A percentile compares a stretch with the other conserved stretches of the same genome.
Evolutionary conservation across 2,797 vertebrate species (phyloP).

Genomic region (Vireo griseus): DNA sequence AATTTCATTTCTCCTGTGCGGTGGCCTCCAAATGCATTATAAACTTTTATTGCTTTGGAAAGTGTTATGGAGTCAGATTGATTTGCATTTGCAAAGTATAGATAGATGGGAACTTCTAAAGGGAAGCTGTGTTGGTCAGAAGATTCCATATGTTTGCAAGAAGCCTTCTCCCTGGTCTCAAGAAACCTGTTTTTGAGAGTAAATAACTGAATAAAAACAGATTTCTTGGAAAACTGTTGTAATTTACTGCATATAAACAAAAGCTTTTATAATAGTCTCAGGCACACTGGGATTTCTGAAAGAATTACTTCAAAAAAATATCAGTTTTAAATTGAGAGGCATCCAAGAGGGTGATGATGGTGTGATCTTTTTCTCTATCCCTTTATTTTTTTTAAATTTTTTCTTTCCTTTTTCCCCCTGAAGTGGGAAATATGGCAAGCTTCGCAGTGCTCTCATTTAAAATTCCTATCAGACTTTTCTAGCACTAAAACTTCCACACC

Average conservation of each 20-base stretch:
- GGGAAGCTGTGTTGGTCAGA: background rate
- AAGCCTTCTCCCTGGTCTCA: slow-evolving; percentile 1
- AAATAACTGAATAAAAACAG: slow-evolving; percentile 55
- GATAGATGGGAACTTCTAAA: background rate
- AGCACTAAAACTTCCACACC: background rate
- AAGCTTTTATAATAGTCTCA: slow-evolving; percentile 16
- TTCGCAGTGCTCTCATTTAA: background rate
- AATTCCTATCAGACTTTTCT: background rate
- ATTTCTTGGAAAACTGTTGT: slow-evolving; percentile 51
- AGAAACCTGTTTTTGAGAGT: slow-evolving; percentile 30
- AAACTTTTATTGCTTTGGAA: slow-evolving; percentile 38
- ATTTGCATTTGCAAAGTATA: slow-evolving; percentile 14
- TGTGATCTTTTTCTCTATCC: background rate
- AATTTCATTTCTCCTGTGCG: background rate
- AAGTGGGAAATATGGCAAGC: background rate
- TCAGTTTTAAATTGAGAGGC: slow-evolving; percentile 31
- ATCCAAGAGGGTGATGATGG: background rate
- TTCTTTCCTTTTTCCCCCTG: background rate
- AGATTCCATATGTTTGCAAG: background rate
- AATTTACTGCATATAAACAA: slow-evolving; percentile 52
- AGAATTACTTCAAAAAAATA: slow-evolving; percentile 31
- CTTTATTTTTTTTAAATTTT: background rate
- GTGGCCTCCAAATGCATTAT: background rate
- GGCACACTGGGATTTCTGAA: background rate
- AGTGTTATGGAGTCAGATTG: background rate